These are phyloP conservation scores for Montipora sp. DNA, from an alignment of 64 coral and sea anemone genomes.

Conservation along the genomic window DNA sequence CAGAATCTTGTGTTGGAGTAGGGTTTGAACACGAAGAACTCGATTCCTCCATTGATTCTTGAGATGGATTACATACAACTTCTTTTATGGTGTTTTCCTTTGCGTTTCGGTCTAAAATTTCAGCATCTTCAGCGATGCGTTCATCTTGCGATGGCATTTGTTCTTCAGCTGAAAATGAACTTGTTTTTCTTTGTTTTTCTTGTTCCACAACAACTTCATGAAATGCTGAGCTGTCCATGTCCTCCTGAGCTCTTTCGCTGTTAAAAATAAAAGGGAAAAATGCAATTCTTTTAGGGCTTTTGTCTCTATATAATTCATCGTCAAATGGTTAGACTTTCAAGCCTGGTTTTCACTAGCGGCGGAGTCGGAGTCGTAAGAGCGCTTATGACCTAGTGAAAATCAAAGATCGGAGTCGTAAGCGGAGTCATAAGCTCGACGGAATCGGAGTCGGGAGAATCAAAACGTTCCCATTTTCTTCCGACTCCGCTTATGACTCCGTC, in stretches of 20 bases:
- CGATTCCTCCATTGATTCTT: background rate
- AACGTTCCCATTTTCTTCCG: no score
- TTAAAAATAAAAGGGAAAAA: background rate
- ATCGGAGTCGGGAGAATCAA: no score
- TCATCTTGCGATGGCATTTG: background rate
- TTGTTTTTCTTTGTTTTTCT: background rate
- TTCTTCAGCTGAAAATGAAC: slow-evolving; percentile 2
- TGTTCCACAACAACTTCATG: background rate
- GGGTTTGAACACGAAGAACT: background rate
- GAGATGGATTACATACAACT: background rate
- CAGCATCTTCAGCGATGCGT: background rate
- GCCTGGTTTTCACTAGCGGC: no score
- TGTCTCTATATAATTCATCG: no score
- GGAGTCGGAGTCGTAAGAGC: no score
- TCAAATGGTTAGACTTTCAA: no score
- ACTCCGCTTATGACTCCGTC: no score
- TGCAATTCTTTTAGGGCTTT: no score
- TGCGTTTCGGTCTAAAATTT: background rate
- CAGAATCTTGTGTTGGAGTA: background rate
- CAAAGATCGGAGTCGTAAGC: no score
- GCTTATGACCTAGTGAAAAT: no score
- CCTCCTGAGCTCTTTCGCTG: background rate
- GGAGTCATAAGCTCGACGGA: no score
- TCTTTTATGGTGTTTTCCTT: background rate
- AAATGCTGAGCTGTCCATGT: background rate